phyloP scores from a whole-genome alignment of 2,797 vertebrate species.

The Xiphorhynchus erythropygius region DNA sequence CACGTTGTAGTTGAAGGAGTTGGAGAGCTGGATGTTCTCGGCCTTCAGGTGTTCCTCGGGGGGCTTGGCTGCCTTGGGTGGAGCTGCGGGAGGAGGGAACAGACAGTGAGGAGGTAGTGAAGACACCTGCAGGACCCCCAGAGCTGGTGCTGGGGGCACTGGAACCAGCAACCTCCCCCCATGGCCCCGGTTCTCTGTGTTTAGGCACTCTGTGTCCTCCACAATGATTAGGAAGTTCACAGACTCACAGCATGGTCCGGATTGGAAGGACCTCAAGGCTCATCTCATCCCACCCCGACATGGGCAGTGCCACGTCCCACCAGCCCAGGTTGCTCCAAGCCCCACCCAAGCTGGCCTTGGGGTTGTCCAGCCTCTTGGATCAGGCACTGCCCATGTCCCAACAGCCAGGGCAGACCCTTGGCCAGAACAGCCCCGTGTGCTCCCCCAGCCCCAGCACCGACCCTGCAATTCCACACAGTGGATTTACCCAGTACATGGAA shows the following conservation, averaged over 20 bases:
- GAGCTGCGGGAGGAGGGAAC: constrained; percentile 69
- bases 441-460: fast-evolving
- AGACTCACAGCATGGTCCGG: neutral
- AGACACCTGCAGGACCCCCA: neutral
- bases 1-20: constrained; percentile 84
- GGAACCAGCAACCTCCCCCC: neutral
- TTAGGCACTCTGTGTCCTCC: neutral
- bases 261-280: neutral
- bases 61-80: constrained; percentile 86
- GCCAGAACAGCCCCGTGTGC: fast-evolving
- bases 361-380: fast-evolving
- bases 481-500: fast-evolving
- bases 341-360: neutral
- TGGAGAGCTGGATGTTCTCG: constrained; percentile 83
- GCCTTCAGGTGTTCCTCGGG: constrained; percentile 88
- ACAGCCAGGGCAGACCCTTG: fast-evolving
- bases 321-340: neutral
- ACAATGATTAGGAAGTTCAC: fast-evolving
- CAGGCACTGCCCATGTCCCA: neutral
- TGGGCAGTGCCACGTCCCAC: neutral
- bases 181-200: neutral
- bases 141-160: neutral
- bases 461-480: neutral
- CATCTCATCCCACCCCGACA: neutral
- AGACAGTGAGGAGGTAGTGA: neutral